Base-by-base conservation (phyloP, 2,888 invertebrate genomes). In the Neoascia interrupta region DNA sequence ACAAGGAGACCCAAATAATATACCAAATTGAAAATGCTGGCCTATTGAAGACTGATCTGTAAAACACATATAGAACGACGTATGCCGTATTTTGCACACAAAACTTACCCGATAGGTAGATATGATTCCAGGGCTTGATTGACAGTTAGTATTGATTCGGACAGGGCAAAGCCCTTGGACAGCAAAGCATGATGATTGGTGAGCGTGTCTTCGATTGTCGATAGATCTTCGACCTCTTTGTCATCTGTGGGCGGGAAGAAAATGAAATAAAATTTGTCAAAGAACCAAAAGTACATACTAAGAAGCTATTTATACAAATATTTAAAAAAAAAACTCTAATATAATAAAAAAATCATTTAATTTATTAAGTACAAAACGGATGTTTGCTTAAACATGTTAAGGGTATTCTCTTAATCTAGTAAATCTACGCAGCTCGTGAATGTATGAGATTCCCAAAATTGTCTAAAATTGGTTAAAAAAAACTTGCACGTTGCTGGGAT, bases 81-180 rank as follows among this genome's bases (percentile, higher is more conserved):
- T 23, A 15, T 26, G 13, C n/a, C n/a, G n/a, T n/a, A n/a, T 37
- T 15, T 11, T 5, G 34, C 60, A 21, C 54, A 72, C 31, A 61
- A 66, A 79, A 81, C 93, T 92, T 86, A 94, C 94, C 94, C 94
- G 89, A 94, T 94, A 26, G 95, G 95, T 83, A 96, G 90, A 87
- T 94, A 93, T 6, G 97, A 97, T 85, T 97, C 97, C 72, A 98
- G 90, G 37, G 97, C 96, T 90, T 98, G 96, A 84, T 94, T 93
- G 53, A 98, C 94, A 11, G 95, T 94, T 1, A 98, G 95, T n/a
- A 87, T 84, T 0, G 95, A 93, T 72, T 95, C 94, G 34, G 95
- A 94, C 10, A 98, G 91, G 8, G 97, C 96, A 82, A 98, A 93
- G 15, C 98, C 98, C 85, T 96, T 95, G 6, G 96, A 94, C 10